Evolutionary conservation across 2,888 invertebrate species (phyloP).

Genomic region (Subacronicta megacephala): DNA sequence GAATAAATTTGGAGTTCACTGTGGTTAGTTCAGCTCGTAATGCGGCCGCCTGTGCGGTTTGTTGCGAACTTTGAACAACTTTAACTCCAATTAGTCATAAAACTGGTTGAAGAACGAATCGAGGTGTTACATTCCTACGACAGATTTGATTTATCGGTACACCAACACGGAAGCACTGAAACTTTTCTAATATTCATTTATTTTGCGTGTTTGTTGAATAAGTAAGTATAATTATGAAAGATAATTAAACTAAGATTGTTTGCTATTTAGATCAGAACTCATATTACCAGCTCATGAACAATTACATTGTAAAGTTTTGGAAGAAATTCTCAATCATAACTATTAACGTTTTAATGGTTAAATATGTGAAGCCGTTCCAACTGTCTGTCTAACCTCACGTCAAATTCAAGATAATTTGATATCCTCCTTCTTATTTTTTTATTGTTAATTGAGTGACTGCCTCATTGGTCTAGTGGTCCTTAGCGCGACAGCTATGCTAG

Average conservation of each 20-base stretch:
- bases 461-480: too few relatives aligned
- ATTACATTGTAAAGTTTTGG: constrained; percentile 21
- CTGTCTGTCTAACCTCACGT: too few relatives aligned
- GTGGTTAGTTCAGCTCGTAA: constrained; percentile 54
- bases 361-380: too few relatives aligned
- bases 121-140: constrained; percentile 44
- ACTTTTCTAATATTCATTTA: constrained; percentile 44
- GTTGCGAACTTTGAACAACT: constrained; percentile 56
- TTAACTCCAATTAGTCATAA: constrained; percentile 57
- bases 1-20: constrained; percentile 50
- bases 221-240: constrained; percentile 16
- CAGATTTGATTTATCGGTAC: constrained; percentile 42
- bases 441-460: too few relatives aligned
- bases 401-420: too few relatives aligned
- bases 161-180: constrained; percentile 20
- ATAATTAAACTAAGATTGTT: constrained; percentile 27
- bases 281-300: constrained; percentile 29
- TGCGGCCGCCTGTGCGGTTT: constrained; percentile 51
- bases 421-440: too few relatives aligned
- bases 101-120: constrained; percentile 46
- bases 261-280: constrained; percentile 9
- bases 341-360: too few relatives aligned
- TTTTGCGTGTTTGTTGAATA: constrained; percentile 32
- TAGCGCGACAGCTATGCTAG: too few relatives aligned
- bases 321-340: too few relatives aligned